Evolutionary conservation across 2,888 invertebrate species (phyloP), one percentile per base, ranked within the genome.

Genomic region (Tenthredo amoena): DNA sequence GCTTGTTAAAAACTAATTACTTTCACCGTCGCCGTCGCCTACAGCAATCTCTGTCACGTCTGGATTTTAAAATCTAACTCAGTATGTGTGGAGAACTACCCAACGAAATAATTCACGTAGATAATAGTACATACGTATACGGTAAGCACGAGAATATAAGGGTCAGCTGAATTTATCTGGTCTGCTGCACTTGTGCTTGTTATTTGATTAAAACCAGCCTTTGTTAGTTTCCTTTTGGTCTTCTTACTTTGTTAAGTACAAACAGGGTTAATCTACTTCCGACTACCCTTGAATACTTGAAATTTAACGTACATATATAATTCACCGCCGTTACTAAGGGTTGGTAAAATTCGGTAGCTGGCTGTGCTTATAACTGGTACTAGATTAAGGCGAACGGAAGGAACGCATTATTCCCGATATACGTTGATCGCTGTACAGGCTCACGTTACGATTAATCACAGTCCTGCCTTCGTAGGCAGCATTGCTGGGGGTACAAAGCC

Each of bases 1-100:
- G 88, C 88, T 89, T 88, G 89, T 89, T 90, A 89, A 89, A 89
- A 90, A 90, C 89, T 89, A 90, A 90, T 90, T 90, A 90, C 88
- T 89, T 88, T 88, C 85, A 85, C 86, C 82, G 86, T 68, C 68
- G 83, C 50, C 68, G n/a, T 47, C 26, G 15, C 47, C 10, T 26
- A 26, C 81, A 2, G 4, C 21, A 26, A 68, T 43, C 47, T 43
- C 47, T 43, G 58, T 81, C 62, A 62, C n/a, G 77, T 81, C 37
- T 62, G 37, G 58, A 40, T 62, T 81, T 58, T 21, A 37, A 58
- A 62, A 21, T 37, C 58, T 40, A 15, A 31, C 31, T 37, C 21
- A 31, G 10, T 15, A 18, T 77, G 18, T 62, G 72, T 43, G 43
- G 5, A 43, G 43, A 62, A 74, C 40, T 7, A 55, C n/a, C 21